phyloP scores from a whole-genome alignment of 2,888 invertebrate species.

The Papilio gigon region DNA sequence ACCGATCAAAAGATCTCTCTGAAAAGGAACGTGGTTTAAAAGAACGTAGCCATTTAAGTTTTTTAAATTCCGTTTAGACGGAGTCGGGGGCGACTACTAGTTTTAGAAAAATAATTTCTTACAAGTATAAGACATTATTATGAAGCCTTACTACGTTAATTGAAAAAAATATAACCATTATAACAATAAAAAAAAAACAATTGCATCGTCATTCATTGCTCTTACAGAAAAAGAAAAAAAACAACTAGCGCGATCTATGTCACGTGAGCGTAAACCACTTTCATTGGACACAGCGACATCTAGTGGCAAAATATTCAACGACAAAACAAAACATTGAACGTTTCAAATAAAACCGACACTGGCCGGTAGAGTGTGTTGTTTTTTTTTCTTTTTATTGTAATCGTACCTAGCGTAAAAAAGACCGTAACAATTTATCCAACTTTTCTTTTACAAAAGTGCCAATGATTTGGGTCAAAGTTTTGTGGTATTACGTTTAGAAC shows the following conservation, averaged over 20 bases:
- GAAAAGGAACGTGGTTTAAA: no score
- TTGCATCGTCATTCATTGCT: background rate
- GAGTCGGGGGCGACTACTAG: no score
- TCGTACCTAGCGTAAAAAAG: constrained; percentile 32
- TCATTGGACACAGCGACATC: constrained; percentile 51
- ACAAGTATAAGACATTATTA: background rate
- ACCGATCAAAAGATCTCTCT: no score
- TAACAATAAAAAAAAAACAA: background rate
- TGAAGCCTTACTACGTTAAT: background rate
- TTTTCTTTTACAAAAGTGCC: constrained; percentile 27
- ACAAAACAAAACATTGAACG: constrained; percentile 53
- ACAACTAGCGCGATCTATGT: constrained; percentile 59
- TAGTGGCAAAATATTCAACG: constrained; percentile 41
- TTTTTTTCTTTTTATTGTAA: constrained; percentile 57
- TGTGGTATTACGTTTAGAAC: constrained; percentile 2
- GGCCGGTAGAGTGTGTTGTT: constrained; percentile 71
- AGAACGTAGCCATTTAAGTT: no score
- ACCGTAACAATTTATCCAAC: constrained; percentile 17
- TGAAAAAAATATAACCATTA: background rate
- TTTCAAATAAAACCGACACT: constrained; percentile 48
- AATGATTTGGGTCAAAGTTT: constrained; percentile 23
- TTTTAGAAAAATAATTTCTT: background rate
- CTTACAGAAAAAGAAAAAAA: constrained; percentile 22
- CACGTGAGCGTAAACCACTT: background rate
- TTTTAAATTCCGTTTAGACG: no score